Evolutionary conservation across 2,113 vertebrate genomes (phyloP), one percentile per base, ranked within the genome.

Genomic region (Scomber colias): DNA sequence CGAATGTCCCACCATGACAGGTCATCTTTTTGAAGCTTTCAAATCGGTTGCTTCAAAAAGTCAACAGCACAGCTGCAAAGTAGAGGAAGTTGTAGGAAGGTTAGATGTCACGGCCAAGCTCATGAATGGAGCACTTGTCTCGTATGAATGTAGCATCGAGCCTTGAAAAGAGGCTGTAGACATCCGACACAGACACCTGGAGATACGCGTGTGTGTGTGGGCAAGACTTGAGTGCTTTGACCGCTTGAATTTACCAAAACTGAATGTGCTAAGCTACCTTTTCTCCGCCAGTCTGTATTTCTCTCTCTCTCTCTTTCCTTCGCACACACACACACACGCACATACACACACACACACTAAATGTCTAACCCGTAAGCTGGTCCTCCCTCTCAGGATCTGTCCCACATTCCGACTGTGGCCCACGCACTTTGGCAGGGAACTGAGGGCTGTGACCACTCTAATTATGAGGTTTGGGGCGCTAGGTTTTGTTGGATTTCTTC

Each of bases 331-430:
- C 21, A 21, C 3, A 6, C 27, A 24, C 68, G 11, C 30, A 9
- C 61, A 61, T 59, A 50, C 40, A 53, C 66, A 59, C 75, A 54
- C 61, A 67, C 19, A 45, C 61, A 50, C 44, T 59, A 50, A 77
- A 66, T 68, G 48, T 70, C 30, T 24, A 67, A 40, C 35, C 35
- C 35, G 8, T 7, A 40, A 9, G 77, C 67, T 24, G 11, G 46
- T 50, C 75, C 62, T 60, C 54, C 75, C 31, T 77, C 83, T 81
- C 12, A 71, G 69, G 45, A 69, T 77, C 65, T 24, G 46, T 75
- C 81, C 68, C 68, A 77, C 92, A 91, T 92, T 90, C 91, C 78
- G 15, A 51, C 75, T 68, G 50, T 77, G 30, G 75, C 87, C 87
- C 75, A 85, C 63, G 60, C 66, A 49, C 81, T 88, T 86, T 71